Evolutionary conservation across 2,113 vertebrate genomes (phyloP).

Genomic region (Cyprinodon tularosa): DNA sequence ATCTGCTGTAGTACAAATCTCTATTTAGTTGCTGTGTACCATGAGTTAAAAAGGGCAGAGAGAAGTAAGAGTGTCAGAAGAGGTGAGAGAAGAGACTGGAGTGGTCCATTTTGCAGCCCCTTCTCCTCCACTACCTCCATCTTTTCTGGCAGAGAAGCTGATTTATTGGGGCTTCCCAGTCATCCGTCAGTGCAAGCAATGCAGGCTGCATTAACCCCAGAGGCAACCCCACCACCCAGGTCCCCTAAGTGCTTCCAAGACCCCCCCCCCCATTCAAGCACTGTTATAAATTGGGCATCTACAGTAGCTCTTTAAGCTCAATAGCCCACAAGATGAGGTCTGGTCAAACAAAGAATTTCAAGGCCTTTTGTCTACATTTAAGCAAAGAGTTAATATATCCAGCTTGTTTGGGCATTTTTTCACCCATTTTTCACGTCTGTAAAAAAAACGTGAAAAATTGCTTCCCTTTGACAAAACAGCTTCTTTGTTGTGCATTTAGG

Average conservation of each 20-base stretch:
- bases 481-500: neutral
- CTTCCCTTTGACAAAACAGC: too few species aligned
- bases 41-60: conserved; percentile 26
- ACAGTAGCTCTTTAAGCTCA: conserved; percentile 52
- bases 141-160: conserved; percentile 73
- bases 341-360: conserved; percentile 46
- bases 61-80: conserved; percentile 43
- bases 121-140: conserved; percentile 53
- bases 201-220: conserved; percentile 78
- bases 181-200: conserved; percentile 72
- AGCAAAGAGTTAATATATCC: conserved; percentile 16
- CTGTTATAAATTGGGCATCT: conserved; percentile 75
- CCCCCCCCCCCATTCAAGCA: conserved; percentile 62
- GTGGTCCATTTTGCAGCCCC: conserved; percentile 65
- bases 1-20: neutral
- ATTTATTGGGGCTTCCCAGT: conserved; percentile 78
- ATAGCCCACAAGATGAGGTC: conserved; percentile 59
- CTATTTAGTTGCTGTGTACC: conserved; percentile 52
- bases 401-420: neutral
- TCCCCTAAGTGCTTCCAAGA: conserved; percentile 75
- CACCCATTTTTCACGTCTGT: too few species aligned
- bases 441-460: too few species aligned
- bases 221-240: conserved; percentile 70
- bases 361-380: conserved; percentile 46
- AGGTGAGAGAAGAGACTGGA: conserved; percentile 48